Evolutionary conservation across 2,888 invertebrate genomes (phyloP).

Genomic region (Ormyrus labotus): DNA sequence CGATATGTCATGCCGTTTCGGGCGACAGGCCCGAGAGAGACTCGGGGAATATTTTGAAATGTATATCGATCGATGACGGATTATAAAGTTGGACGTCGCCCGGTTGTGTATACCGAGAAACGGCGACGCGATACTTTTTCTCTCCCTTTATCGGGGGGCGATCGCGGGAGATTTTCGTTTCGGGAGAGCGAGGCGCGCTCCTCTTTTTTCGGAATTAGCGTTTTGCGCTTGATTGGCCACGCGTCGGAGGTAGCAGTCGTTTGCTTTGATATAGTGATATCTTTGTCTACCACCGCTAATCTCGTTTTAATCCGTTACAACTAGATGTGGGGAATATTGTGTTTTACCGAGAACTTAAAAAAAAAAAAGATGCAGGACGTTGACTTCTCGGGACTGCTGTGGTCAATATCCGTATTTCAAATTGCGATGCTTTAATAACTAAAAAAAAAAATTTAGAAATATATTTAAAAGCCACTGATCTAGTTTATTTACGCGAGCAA

Average conservation of each 20-base stretch:
- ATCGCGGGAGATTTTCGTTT: conserved; percentile 15
- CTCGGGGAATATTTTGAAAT: conserved; percentile 37
- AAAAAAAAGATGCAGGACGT: too few relatives aligned
- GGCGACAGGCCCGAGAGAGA: conserved; percentile 3
- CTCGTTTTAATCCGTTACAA: conserved; percentile 24
- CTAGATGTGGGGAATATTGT: conserved; percentile 6
- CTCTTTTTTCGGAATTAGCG: conserved; percentile 1
- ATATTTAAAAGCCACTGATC: too few relatives aligned
- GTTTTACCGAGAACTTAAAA: not conserved
- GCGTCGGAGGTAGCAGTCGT: not conserved
- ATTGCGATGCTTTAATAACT: too few relatives aligned
- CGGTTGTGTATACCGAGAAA: conserved; percentile 27
- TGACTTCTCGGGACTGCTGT: too few relatives aligned
- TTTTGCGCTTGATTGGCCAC: conserved; percentile 22
- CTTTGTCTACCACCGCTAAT: conserved; percentile 40
- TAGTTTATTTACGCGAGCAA: too few relatives aligned
- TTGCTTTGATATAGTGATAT: conserved; percentile 52
- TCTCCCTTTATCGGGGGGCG: conserved; percentile 13
- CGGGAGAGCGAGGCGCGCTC: too few relatives aligned
- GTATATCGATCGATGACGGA: conserved; percentile 53
- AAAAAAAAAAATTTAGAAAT: too few relatives aligned
- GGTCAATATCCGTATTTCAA: too few relatives aligned
- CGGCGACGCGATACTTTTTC: conserved; percentile 31
- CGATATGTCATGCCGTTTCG: conserved; percentile 45
- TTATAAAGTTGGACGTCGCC: conserved; percentile 30